A percentile compares a stretch with the other conserved stretches of the same genome.
Evolutionary conservation across 2,797 vertebrate species (phyloP).

Genomic region (Pseudochirops corinnae): DNA sequence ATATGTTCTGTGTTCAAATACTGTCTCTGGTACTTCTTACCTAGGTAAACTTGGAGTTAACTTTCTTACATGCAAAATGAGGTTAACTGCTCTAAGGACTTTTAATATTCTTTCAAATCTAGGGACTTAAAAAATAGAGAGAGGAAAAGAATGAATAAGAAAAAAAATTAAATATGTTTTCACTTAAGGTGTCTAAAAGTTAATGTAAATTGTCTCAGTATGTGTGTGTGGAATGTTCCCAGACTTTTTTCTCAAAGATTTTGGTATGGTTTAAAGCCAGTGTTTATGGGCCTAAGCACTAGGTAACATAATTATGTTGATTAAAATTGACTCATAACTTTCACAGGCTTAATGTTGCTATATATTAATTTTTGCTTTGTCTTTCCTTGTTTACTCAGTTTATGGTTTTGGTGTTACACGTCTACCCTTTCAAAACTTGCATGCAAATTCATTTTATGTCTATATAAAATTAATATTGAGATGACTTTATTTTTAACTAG

Average conservation of each 20-base stretch:
- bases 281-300: slow-evolving; percentile 11
- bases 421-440: slow-evolving; percentile 62
- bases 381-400: slow-evolving; percentile 65
- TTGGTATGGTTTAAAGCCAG: not conserved
- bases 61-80: not conserved
- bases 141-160: not conserved
- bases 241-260: not conserved
- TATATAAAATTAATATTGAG: slow-evolving; percentile 61
- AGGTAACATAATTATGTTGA: slow-evolving; percentile 37
- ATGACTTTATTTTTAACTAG: slow-evolving; percentile 42
- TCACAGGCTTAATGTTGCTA: slow-evolving; percentile 6
- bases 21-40: not conserved
- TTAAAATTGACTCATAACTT: slow-evolving; percentile 56
- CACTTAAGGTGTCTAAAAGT: not conserved
- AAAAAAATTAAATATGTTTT: not conserved
- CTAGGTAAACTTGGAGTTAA: not conserved
- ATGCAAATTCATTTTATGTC: slow-evolving; percentile 40
- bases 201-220: not conserved
- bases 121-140: not conserved
- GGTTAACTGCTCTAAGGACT: not conserved
- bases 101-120: not conserved
- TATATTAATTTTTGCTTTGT: slow-evolving; percentile 39
- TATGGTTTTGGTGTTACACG: slow-evolving; percentile 57
- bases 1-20: not conserved
- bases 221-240: not conserved